These are phyloP conservation scores for Thumatha senex DNA, from an alignment of 2,888 invertebrate species.

Conservation along the genomic window DNA sequence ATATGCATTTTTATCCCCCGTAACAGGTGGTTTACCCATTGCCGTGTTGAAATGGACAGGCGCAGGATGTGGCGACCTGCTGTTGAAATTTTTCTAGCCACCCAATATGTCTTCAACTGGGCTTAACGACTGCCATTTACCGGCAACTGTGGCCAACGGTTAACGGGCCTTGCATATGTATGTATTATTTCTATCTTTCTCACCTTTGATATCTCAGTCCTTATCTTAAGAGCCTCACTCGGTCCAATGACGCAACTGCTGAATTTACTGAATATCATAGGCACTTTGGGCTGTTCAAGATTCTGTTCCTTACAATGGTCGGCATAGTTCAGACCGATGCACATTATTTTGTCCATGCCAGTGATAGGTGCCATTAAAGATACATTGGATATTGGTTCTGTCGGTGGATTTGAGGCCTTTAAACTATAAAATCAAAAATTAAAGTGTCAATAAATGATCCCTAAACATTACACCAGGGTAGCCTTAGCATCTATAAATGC, in stretches of 20 bases:
- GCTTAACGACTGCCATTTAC: too few species aligned
- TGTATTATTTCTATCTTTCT: too few species aligned
- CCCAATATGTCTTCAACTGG: too few species aligned
- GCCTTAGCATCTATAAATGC: too few species aligned
- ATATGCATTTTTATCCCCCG: too few species aligned
- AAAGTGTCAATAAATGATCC: not conserved
- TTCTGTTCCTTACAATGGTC: conserved; percentile 95
- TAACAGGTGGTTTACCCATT: too few species aligned
- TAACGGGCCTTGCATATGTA: too few species aligned
- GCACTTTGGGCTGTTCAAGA: conserved; percentile 87
- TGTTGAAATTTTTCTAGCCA: too few species aligned
- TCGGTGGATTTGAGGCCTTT: conserved; percentile 30
- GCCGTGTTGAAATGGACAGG: too few species aligned
- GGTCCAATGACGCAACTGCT: conserved; percentile 90
- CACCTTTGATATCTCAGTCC: conserved; percentile 62
- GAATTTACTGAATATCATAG: conserved; percentile 95
- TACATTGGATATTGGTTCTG: conserved; percentile 76
- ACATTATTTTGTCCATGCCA: conserved; percentile 92
- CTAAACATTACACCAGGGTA: too few species aligned
- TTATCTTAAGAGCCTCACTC: conserved; percentile 83
- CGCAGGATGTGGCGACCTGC: too few species aligned
- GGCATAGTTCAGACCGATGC: conserved; percentile 92
- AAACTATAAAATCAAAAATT: conserved; percentile 35
- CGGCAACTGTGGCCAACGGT: too few species aligned
- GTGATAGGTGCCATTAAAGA: conserved; percentile 88